These are phyloP conservation scores for Tethea ocularis DNA, from an alignment of 2,888 invertebrate species.

Conservation along the genomic window DNA sequence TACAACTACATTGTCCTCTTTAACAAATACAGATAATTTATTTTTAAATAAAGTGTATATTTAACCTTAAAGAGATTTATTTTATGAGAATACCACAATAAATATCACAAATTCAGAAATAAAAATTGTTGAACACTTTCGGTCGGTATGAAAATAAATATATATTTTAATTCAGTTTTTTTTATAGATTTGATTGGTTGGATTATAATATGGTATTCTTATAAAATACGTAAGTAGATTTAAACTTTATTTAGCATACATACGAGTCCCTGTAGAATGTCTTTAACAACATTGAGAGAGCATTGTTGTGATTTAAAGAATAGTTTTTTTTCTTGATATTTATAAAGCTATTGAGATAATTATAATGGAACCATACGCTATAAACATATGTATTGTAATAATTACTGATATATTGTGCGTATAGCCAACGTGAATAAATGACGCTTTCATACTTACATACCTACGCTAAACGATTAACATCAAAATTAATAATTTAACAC, in stretches of 20 bases:
- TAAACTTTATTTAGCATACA: slow-evolving; percentile 37
- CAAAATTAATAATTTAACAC: slow-evolving; percentile 49
- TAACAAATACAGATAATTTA: not conserved
- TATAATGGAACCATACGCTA: slow-evolving; percentile 24
- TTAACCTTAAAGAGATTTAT: not conserved
- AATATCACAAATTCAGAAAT: not conserved
- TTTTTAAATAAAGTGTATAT: not conserved
- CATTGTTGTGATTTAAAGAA: slow-evolving; percentile 36
- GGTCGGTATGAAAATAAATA: slow-evolving; percentile 5
- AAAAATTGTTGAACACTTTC: slow-evolving; percentile 5
- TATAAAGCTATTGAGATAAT: slow-evolving; percentile 26
- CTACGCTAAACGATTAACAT: slow-evolving; percentile 28
- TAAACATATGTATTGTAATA: slow-evolving; percentile 19
- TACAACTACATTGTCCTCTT: not conserved
- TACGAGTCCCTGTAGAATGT: slow-evolving; percentile 70
- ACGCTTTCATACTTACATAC: slow-evolving; percentile 27
- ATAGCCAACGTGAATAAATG: slow-evolving; percentile 24
- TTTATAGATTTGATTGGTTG: not conserved
- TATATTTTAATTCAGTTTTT: not conserved
- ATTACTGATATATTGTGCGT: slow-evolving; percentile 46
- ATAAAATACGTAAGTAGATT: slow-evolving; percentile 3
- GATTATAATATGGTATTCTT: slow-evolving; percentile 26
- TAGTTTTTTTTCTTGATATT: slow-evolving; percentile 28
- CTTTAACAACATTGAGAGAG: slow-evolving; percentile 64
- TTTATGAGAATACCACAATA: slow-evolving; percentile 22